Percentiles rank a stretch among this genome's conserved stretches.
Conservation (phyloP, 2,797 vertebrate genomes). For the Microtus agrestis region DNA sequence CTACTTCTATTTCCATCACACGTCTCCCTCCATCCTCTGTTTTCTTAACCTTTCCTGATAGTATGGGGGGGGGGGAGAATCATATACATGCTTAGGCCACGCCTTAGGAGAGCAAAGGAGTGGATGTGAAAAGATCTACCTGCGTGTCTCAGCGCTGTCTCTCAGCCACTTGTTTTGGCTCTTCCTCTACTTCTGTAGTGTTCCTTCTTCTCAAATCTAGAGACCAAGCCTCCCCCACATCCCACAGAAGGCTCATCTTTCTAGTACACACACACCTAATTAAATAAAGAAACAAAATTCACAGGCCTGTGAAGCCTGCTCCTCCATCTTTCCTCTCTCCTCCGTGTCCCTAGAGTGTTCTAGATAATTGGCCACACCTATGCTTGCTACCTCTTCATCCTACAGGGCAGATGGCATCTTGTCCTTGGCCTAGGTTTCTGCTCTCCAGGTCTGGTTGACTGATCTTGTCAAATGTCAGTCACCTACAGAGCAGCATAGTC, state of each 20-base stretch:
- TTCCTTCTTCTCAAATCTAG: not conserved
- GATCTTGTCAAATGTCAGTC: not conserved
- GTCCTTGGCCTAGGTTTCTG: not conserved
- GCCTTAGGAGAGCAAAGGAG: not conserved
- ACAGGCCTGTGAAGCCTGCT: not conserved
- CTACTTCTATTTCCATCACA: not conserved
- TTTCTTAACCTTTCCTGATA: not conserved
- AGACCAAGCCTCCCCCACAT: not conserved
- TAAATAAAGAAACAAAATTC: not conserved
- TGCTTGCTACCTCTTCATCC: not conserved
- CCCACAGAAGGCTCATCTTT: not conserved
- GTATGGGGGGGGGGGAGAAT: not conserved
- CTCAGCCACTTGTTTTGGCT: not conserved
- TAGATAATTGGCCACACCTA: not conserved
- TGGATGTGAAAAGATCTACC: not conserved
- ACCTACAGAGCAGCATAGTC: not conserved
- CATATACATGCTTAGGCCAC: not conserved
- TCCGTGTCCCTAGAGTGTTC: accelerated
- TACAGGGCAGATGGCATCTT: not conserved
- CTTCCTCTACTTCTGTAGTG: not conserved
- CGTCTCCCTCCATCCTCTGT: not conserved
- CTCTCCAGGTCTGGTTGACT: not conserved
- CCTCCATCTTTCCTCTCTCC: not conserved
- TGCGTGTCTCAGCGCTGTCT: not conserved
- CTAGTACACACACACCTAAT: not conserved